Evolutionary conservation across 2,113 vertebrate genomes (phyloP).

Genomic region (Myotis davidii): DNA sequence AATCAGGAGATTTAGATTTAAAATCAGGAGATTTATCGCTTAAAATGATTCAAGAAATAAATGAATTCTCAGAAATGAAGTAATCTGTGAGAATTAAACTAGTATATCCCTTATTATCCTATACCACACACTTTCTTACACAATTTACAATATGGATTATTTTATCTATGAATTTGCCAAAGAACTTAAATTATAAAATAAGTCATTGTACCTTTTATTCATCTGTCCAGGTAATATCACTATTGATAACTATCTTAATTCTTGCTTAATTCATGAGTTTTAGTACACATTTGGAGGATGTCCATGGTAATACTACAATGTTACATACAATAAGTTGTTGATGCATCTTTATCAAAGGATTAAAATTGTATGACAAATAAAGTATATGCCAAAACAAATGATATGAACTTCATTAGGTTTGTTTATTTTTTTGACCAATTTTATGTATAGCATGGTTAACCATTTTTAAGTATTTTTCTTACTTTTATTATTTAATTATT

Average conservation of each 20-base stretch:
- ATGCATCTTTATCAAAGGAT: constrained; percentile 19
- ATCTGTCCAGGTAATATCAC: not conserved
- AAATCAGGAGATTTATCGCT: not conserved
- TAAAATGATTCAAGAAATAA: constrained; percentile 4
- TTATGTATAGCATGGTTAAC: not conserved
- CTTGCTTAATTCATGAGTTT: constrained; percentile 31
- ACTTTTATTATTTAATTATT: constrained; percentile 21
- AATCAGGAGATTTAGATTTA: not conserved
- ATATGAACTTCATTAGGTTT: not conserved
- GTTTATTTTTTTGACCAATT: not conserved
- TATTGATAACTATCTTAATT: constrained; percentile 12
- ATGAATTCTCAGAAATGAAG: not conserved
- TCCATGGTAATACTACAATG: not conserved
- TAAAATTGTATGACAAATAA: not conserved
- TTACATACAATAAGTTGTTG: not conserved
- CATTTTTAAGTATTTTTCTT: not conserved
- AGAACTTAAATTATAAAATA: not conserved
- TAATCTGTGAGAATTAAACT: not conserved
- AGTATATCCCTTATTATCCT: not conserved
- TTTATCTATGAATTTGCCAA: not conserved
- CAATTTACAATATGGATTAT: not conserved
- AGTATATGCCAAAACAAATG: not conserved
- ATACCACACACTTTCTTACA: not conserved
- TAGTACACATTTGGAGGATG: constrained; percentile 19
- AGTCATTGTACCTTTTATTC: not conserved